Percentiles rank a stretch among this genome's conserved stretches.
Evolutionary conservation across 2,113 vertebrate genomes (phyloP).

Genomic region (Leptobrachium leishanense): DNA sequence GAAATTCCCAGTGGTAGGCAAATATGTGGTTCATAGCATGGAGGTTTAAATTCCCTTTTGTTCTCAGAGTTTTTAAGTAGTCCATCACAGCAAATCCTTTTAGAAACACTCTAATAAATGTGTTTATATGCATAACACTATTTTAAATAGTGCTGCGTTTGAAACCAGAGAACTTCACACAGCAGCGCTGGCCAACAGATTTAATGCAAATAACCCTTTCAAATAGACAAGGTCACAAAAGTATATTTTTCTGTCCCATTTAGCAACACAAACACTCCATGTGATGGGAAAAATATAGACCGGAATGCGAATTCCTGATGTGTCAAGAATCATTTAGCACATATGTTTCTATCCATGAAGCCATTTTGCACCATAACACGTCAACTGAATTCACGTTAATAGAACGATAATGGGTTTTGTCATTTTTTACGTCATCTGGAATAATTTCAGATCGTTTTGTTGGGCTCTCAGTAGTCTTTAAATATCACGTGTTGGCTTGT

Average conservation of each 20-base stretch:
- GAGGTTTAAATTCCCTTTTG: conserved; percentile 32
- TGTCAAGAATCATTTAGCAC: background rate
- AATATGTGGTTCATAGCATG: conserved; percentile 53
- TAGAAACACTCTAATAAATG: conserved; percentile 18
- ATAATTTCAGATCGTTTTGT: background rate
- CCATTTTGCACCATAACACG: background rate
- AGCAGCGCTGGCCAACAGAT: conserved; percentile 28
- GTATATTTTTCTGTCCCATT: background rate
- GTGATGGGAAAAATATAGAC: background rate
- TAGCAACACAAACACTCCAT: conserved; percentile 9
- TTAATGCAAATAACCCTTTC: conserved; percentile 30
- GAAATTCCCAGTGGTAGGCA: conserved; percentile 55
- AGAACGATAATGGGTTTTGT: background rate
- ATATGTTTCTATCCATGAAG: background rate
- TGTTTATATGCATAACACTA: conserved; percentile 38
- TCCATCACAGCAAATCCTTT: conserved; percentile 11
- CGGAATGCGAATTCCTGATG: background rate
- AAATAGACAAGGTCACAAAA: conserved; percentile 11
- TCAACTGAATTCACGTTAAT: background rate
- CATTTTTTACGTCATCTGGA: background rate
- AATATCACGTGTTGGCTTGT: too few relatives aligned
- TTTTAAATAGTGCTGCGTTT: conserved; percentile 12
- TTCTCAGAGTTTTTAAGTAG: conserved; percentile 29
- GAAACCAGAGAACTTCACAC: conserved; percentile 41
- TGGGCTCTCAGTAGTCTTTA: background rate